Percentiles rank a stretch among this genome's conserved stretches.
Evolutionary conservation across 92 coral and sea anemone species (phyloP).

Genomic region (Actinostola sp.): DNA sequence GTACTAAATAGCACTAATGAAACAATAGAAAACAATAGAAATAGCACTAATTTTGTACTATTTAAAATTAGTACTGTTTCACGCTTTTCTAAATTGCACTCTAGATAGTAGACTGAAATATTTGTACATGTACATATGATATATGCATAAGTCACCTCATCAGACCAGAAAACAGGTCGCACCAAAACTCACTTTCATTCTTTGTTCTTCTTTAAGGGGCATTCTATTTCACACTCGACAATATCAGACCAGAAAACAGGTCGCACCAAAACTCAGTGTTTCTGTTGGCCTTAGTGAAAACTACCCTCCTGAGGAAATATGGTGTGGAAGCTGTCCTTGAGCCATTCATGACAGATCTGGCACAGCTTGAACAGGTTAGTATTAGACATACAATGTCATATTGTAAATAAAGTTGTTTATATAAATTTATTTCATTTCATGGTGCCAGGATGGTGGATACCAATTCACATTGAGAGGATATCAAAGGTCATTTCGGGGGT

Average conservation of each 20-base stretch:
- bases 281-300: slow-evolving; percentile 52
- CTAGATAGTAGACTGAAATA: no score
- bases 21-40: no score
- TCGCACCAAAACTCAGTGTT: slow-evolving; percentile 51
- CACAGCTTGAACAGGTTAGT: slow-evolving; percentile 64
- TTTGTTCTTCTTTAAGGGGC: slow-evolving; percentile 34
- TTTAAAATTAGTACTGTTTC: no score
- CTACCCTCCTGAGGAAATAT: slow-evolving; percentile 52
- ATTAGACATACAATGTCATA: slow-evolving; percentile 1
- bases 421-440: not conserved
- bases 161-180: slow-evolving; percentile 42
- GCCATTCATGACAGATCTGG: slow-evolving; percentile 58
- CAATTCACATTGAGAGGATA: slow-evolving; percentile 23
- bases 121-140: not conserved
- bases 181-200: slow-evolving; percentile 25
- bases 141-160: slow-evolving; percentile 1
- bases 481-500: slow-evolving; percentile 19
- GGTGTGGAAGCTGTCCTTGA: slow-evolving; percentile 54
- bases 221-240: slow-evolving; percentile 49
- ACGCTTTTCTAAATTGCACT: no score
- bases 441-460: slow-evolving; percentile 34
- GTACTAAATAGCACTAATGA: no score
- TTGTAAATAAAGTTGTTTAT: no score
- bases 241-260: slow-evolving; percentile 45
- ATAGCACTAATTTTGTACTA: no score